These are phyloP conservation scores for Papilio xuthus DNA, from an alignment of 1,140 invertebrate genomes.

Conservation along the genomic window DNA sequence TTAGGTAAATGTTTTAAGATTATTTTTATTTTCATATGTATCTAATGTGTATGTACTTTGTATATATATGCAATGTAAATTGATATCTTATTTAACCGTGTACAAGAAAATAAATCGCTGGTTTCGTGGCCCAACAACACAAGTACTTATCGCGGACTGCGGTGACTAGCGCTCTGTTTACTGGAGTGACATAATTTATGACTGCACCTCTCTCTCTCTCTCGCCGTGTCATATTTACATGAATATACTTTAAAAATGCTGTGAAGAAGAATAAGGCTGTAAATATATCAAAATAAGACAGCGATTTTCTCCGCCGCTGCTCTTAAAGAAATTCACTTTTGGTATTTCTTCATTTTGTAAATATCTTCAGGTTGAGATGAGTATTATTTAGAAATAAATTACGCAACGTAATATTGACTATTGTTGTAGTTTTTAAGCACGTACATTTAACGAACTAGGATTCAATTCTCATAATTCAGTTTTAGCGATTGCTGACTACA, in stretches of 20 bases:
- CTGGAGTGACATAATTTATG: conserved; percentile 36
- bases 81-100: not conserved
- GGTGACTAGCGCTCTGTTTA: conserved; percentile 34
- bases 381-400: not conserved
- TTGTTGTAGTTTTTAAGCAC: not conserved
- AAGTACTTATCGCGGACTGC: conserved; percentile 30
- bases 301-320: not conserved
- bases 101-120: not conserved
- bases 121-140: conserved; percentile 9
- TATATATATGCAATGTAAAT: not conserved
- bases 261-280: conserved; percentile 19
- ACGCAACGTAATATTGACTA: too few species aligned
- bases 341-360: not conserved
- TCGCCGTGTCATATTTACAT: conserved; percentile 33
- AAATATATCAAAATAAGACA: conserved; percentile 33
- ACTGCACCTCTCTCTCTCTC: not conserved
- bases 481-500: not conserved
- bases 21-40: too few species aligned
- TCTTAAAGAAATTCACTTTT: not conserved
- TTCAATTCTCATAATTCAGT: conserved; percentile 22
- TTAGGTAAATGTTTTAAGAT: too few species aligned
- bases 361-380: not conserved
- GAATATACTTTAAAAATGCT: conserved; percentile 34
- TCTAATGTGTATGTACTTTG: too few species aligned
- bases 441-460: not conserved